Evolutionary conservation across 2,888 invertebrate species (phyloP).

Genomic region (Hymenopus coronatus): DNA sequence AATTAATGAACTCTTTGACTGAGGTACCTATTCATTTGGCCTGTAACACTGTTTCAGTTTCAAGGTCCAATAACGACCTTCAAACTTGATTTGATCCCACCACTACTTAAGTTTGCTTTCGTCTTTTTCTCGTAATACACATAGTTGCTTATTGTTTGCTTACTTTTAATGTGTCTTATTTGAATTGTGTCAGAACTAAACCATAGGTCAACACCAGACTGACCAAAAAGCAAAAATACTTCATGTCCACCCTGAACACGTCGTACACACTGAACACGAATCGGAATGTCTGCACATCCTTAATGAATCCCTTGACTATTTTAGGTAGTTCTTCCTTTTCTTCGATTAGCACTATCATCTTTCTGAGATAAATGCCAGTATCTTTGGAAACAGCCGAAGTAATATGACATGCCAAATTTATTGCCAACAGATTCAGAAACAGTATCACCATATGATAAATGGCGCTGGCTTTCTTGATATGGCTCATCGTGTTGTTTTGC

Average conservation of each 20-base stretch:
- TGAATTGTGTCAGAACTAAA: background rate
- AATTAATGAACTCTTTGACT: no score
- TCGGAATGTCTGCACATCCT: background rate
- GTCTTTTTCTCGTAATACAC: no score
- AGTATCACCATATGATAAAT: background rate
- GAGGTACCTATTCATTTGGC: no score
- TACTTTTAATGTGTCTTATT: background rate
- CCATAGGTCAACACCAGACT: background rate
- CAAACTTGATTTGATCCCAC: no score
- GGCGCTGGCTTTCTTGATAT: fast-evolving
- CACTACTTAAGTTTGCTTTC: no score
- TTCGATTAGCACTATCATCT: background rate
- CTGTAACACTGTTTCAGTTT: no score
- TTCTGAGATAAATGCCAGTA: background rate
- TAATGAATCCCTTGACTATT: background rate
- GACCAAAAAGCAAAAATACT: background rate
- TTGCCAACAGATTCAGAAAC: background rate
- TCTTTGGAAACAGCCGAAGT: background rate
- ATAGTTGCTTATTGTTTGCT: no score
- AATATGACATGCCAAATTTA: background rate
- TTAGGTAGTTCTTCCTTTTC: background rate
- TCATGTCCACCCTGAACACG: background rate
- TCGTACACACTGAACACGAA: background rate
- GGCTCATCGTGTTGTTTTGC: background rate
- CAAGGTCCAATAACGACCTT: no score